These are phyloP conservation scores for Phataginus tricuspis DNA, from an alignment of 2,797 vertebrate species.

Conservation along the genomic window DNA sequence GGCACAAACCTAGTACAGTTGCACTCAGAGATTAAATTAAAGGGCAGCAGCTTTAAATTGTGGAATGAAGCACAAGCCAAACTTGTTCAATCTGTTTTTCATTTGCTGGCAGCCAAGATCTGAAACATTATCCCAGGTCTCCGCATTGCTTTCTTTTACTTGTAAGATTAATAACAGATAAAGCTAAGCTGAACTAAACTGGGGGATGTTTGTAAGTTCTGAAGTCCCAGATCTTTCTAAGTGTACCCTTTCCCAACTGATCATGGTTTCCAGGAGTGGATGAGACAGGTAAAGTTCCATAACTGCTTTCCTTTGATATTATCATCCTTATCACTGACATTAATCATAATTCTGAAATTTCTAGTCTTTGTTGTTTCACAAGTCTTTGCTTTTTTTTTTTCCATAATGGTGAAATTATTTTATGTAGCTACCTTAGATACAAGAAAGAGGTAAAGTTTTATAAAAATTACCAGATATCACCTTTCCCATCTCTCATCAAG, in stretches of 20 bases:
- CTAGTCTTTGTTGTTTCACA: not conserved
- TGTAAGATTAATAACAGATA: not conserved
- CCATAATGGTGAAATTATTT: not conserved
- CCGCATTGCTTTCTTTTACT: slow-evolving; percentile 37
- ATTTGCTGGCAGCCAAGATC: slow-evolving; percentile 46
- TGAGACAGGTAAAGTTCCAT: not conserved
- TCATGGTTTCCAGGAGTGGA: not conserved
- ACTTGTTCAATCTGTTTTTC: slow-evolving; percentile 50
- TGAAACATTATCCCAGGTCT: not conserved
- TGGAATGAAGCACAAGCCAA: slow-evolving; percentile 33
- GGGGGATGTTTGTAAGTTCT: not conserved
- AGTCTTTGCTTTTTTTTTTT: not conserved
- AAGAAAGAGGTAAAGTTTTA: not conserved
- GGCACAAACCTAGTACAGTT: not conserved
- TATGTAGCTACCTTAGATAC: not conserved
- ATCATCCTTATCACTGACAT: not conserved
- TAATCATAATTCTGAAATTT: slow-evolving; percentile 23
- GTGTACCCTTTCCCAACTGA: not conserved
- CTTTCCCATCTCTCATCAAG: not conserved
- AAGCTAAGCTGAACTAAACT: not conserved
- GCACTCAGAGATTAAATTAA: slow-evolving; percentile 26
- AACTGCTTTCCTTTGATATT: not conserved
- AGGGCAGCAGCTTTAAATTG: slow-evolving; percentile 47
- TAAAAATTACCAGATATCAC: not conserved
- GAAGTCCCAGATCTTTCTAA: not conserved